Conservation (phyloP, 2,797 vertebrate species). For the Pangasius djambal region DNA sequence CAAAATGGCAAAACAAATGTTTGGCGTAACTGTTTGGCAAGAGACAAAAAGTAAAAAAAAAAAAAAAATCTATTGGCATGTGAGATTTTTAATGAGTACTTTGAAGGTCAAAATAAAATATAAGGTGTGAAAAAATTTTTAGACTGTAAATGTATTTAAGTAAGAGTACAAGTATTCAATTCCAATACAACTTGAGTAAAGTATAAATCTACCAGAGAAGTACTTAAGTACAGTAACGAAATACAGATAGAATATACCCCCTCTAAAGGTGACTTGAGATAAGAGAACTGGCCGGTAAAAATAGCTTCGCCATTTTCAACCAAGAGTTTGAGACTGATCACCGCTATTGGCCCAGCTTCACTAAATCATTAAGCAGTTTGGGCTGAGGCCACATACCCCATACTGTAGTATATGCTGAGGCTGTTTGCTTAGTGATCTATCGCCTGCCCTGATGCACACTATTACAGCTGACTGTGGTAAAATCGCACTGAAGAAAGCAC, state of each 20-base stretch:
- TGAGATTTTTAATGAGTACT: not conserved
- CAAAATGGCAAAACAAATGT: not conserved
- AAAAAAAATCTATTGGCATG: not conserved
- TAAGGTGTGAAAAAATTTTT: not conserved
- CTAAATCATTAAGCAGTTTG: slow-evolving; percentile 15
- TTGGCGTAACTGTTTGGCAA: not conserved
- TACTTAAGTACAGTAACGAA: not conserved
- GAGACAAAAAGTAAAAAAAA: not conserved
- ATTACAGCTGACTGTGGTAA: not conserved
- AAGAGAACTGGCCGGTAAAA: not conserved
- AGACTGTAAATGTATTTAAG: not conserved
- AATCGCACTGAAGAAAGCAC: slow-evolving; percentile 11
- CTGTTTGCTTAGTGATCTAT: not conserved
- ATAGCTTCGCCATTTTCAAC: not conserved
- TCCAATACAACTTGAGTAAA: not conserved
- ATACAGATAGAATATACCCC: not conserved
- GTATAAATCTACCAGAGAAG: not conserved
- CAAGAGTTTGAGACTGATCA: not conserved
- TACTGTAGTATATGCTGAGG: not conserved
- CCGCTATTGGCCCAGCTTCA: not conserved
- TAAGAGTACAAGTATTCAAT: not conserved
- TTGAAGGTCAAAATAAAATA: not conserved
- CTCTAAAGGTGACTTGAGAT: not conserved
- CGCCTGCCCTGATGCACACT: not conserved
- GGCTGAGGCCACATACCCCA: not conserved